Conservation (phyloP, 2,797 vertebrate species). For the Crenuchus spilurus region DNA sequence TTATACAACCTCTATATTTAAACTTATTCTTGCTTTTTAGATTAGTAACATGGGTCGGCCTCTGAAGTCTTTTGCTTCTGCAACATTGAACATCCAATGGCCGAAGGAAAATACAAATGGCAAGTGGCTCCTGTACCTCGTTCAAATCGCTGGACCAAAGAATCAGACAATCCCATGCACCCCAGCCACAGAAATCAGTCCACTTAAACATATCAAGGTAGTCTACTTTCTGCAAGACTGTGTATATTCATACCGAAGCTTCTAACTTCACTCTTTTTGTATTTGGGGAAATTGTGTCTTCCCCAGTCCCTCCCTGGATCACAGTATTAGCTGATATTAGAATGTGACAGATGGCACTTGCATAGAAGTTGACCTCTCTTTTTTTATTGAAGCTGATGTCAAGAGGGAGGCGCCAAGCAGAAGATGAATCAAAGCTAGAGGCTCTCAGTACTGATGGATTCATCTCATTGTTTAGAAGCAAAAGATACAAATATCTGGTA, state of each 20-base stretch:
- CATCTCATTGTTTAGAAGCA: constrained; percentile 74
- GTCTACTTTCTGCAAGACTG: neutral
- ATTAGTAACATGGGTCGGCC: constrained; percentile 88
- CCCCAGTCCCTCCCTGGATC: neutral
- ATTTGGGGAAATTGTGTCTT: too few species aligned
- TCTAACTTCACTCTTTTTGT: neutral
- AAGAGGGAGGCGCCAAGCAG: constrained; percentile 63
- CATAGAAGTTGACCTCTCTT: neutral
- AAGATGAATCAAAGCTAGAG: constrained; percentile 75
- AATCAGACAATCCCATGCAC: constrained; percentile 81
- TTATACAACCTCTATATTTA: neutral
- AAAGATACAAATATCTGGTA: constrained; percentile 86
- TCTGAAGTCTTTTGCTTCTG: constrained; percentile 86
- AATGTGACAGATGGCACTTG: neutral
- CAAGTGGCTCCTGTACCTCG: constrained; percentile 89
- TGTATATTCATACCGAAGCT: neutral
- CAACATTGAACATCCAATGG: constrained; percentile 88
- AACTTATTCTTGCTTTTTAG: constrained; percentile 67
- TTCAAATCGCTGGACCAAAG: constrained; percentile 81
- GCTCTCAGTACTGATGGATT: constrained; percentile 63
- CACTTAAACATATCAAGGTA: constrained; percentile 65
- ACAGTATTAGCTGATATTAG: neutral
- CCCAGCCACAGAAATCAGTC: constrained; percentile 78
- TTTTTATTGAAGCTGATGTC: constrained; percentile 51
- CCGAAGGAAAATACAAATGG: constrained; percentile 84